Evolutionary conservation across 2,888 invertebrate genomes (phyloP).

Genomic region (Hedya salicella): DNA sequence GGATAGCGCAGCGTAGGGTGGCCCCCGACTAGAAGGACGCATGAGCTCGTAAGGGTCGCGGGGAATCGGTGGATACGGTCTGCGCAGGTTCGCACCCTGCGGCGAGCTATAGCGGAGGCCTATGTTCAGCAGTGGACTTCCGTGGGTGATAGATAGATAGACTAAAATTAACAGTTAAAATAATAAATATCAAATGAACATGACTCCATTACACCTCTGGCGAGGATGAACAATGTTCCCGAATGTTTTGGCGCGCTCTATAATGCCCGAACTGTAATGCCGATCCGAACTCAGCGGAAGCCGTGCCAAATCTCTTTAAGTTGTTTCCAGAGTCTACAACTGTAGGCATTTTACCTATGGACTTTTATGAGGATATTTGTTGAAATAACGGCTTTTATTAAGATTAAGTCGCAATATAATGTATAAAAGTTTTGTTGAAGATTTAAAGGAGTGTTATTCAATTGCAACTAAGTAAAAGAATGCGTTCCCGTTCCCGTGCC

Average conservation of each 20-base stretch:
- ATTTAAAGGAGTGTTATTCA: neutral
- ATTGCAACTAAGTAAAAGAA: too few relatives aligned
- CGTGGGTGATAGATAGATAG: too few relatives aligned
- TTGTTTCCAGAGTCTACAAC: slow-evolving; percentile 42
- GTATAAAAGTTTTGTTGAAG: neutral
- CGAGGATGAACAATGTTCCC: slow-evolving; percentile 35
- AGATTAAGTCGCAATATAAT: slow-evolving; percentile 18
- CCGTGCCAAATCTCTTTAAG: slow-evolving; percentile 71
- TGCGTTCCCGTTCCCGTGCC: too few relatives aligned
- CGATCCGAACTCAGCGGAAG: slow-evolving; percentile 69
- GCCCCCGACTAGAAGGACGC: too few relatives aligned
- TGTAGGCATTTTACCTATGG: slow-evolving; percentile 41
- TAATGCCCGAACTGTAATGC: slow-evolving; percentile 59
- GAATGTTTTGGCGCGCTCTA: slow-evolving; percentile 64
- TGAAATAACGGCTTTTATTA: slow-evolving; percentile 31
- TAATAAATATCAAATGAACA: neutral
- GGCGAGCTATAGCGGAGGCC: too few relatives aligned
- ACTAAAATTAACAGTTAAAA: neutral
- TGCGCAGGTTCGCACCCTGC: too few relatives aligned
- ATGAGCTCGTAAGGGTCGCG: too few relatives aligned
- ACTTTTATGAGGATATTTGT: slow-evolving; percentile 39
- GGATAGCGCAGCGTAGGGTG: too few relatives aligned
- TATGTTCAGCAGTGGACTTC: too few relatives aligned
- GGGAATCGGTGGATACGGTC: too few relatives aligned
- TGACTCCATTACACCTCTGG: slow-evolving; percentile 12